Percentiles rank a stretch among this genome's conserved stretches.
phyloP scores from a whole-genome alignment of 2,797 vertebrate species.

The Pangasius djambal region DNA sequence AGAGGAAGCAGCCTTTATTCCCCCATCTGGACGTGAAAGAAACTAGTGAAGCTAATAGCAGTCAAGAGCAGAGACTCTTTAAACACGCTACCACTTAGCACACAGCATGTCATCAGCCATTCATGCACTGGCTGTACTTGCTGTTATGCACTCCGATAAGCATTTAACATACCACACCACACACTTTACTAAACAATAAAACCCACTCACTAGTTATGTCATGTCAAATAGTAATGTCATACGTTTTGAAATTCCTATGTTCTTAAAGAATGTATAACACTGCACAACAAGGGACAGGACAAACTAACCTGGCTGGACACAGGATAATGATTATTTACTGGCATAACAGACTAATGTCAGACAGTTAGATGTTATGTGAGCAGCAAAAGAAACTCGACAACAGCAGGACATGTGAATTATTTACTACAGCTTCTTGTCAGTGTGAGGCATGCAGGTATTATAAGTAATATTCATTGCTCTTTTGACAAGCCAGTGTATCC shows the following conservation, averaged over 20 bases:
- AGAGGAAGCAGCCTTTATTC: conserved; percentile 58
- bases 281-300: too few species aligned
- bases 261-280: background rate
- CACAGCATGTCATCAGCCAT: conserved; percentile 39
- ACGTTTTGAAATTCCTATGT: background rate
- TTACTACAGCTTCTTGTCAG: background rate
- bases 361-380: background rate
- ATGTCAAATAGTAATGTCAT: too few species aligned
- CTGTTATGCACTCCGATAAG: background rate
- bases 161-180: conserved; percentile 7
- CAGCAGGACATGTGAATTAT: background rate
- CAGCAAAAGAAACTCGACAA: background rate
- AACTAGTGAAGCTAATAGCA: conserved; percentile 53
- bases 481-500: background rate
- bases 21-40: conserved; percentile 54
- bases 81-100: conserved; percentile 43
- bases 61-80: conserved; percentile 42
- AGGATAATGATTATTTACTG: background rate
- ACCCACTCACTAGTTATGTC: background rate
- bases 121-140: conserved; percentile 23
- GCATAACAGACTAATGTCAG: background rate
- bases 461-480: background rate
- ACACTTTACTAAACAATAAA: background rate
- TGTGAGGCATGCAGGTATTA: background rate
- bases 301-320: background rate